Percentiles rank a stretch among this genome's conserved stretches.
phyloP scores from a whole-genome alignment of 2,113 vertebrate species.

The Mastomys natalensis region DNA sequence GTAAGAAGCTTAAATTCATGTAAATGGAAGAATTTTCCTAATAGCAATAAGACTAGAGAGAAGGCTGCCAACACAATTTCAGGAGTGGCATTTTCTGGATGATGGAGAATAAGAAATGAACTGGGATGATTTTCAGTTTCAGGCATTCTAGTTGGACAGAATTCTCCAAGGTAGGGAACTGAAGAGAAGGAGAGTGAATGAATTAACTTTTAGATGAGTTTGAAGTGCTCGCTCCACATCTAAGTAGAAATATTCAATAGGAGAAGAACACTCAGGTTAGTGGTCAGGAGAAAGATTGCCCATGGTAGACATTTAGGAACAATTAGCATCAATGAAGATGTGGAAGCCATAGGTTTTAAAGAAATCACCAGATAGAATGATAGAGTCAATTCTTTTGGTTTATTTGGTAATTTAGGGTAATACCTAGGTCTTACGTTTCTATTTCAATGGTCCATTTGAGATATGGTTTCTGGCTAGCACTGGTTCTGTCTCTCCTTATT shows the following conservation, averaged over 20 bases:
- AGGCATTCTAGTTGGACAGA: background rate
- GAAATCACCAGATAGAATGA: slow-evolving; percentile 26
- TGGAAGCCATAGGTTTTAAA: background rate
- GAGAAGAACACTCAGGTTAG: background rate
- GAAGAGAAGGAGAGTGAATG: background rate
- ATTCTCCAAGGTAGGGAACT: slow-evolving; percentile 24
- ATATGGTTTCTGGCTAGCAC: slow-evolving; percentile 1
- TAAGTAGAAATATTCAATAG: background rate
- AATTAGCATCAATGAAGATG: background rate
- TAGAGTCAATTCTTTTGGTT: background rate
- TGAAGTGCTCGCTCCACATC: background rate
- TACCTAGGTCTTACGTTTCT: background rate
- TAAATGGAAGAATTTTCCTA: background rate
- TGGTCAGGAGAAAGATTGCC: background rate
- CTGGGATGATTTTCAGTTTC: background rate
- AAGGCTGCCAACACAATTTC: background rate
- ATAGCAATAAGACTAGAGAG: background rate
- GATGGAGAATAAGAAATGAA: background rate
- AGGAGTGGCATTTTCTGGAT: slow-evolving; percentile 1
- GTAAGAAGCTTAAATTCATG: background rate
- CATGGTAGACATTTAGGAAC: background rate
- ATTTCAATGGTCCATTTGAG: slow-evolving; percentile 23
- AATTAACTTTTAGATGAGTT: background rate
- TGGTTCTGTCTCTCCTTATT: background rate
- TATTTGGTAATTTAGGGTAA: slow-evolving; percentile 11